Base-by-base conservation (phyloP, 2,797 vertebrate species). In the Centropyge bicolor region DNA sequence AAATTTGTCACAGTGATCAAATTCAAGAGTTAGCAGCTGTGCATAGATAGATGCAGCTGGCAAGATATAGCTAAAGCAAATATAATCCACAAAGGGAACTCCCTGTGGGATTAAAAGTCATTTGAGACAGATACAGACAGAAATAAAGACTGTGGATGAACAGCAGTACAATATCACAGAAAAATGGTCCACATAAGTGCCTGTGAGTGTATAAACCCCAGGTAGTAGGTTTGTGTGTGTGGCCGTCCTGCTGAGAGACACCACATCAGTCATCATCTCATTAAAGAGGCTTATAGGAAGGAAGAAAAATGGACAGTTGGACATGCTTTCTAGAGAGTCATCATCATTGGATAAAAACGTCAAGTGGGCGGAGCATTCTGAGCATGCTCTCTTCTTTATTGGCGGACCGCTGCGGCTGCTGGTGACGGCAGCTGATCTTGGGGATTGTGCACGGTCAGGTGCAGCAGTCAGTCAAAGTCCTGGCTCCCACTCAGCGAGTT, bases 381-480 rank as follows among this genome's bases (percentile, higher is more conserved):
- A 70, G n/a, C 36, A 20, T 19, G 48, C 7, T 3, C 49, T 64
- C 31, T 1, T 38, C 45, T 51, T 78, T 14, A 92, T 90, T 93
- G 93, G 90, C 55, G 4, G 65, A 41, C 20, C 14, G 36, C 76
- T 55, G 66, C 2, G 35, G 74, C 49, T 62, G 76, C 65, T 14
- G 45, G 71, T 76, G 87, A 87, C n/a, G 38, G 65, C 83, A 64
- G 83, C 80, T 79, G 78, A 90, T 88, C 85, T 65, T 3, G 0
- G 41, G 80, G 86, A 88, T 90, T 88, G 89, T 79, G 76, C 84
- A 82, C 48, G 76, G 90, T 94, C 91, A 86, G 90, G 88, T 92
- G 91, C 86, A 89, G 91, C 87, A 84, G 92, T 93, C 93, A 92
- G 59, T 94, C 91, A 92, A 86, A 88, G 69, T 67, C 60, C 74